A percentile compares a stretch with the other conserved stretches of the same genome.
Conservation (phyloP, 2,888 invertebrate species). For the Eupithecia subfuscata region DNA sequence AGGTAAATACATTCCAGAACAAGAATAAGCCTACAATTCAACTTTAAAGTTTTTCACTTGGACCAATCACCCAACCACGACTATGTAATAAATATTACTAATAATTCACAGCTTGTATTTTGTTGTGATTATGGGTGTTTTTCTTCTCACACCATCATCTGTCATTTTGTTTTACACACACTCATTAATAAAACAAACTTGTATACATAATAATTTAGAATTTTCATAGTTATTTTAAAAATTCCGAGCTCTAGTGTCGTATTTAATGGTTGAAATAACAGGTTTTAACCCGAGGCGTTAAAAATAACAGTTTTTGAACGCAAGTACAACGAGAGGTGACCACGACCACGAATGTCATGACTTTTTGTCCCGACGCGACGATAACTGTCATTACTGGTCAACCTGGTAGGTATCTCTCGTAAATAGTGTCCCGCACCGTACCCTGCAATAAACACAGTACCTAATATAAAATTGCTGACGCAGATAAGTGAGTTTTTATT, state of each 20-base stretch:
- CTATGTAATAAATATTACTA: neutral
- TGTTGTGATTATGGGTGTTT: constrained; percentile 14
- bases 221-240: constrained; percentile 24
- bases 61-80: neutral
- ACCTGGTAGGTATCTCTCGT: neutral
- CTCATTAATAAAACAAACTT: constrained; percentile 29
- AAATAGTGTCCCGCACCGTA: neutral
- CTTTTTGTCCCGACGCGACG: neutral
- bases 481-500: neutral
- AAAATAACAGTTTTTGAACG: neutral
- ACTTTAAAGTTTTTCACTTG: neutral
- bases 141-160: constrained; percentile 13
- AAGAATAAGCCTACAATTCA: neutral
- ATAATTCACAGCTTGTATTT: constrained; percentile 9
- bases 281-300: neutral
- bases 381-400: neutral
- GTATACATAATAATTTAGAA: constrained; percentile 20
- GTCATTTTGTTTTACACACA: constrained; percentile 34
- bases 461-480: neutral
- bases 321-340: neutral
- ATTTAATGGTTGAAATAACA: constrained; percentile 3
- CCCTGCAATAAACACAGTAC: neutral
- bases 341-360: neutral
- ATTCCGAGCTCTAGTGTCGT: constrained; percentile 24
- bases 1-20: neutral